phyloP scores from a whole-genome alignment of 2,888 invertebrate species.

The Melangyna quadrimaculata region DNA sequence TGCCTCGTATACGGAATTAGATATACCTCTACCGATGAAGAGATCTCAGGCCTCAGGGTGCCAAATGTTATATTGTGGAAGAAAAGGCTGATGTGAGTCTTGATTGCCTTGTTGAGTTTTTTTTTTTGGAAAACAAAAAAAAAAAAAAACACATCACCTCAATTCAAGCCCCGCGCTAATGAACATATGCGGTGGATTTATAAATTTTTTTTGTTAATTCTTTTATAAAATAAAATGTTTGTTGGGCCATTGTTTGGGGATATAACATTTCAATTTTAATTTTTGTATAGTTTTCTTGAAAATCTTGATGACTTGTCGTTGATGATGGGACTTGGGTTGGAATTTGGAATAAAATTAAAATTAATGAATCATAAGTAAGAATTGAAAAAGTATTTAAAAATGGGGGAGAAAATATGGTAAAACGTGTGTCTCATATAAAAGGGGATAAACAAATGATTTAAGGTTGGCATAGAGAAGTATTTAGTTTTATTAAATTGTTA shows the following conservation, averaged over 20 bases:
- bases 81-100: conserved; percentile 59
- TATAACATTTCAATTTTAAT: conserved; percentile 68
- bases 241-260: conserved; percentile 50
- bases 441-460: neutral
- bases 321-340: conserved; percentile 20
- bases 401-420: conserved; percentile 7
- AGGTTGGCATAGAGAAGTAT: neutral
- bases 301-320: conserved; percentile 36
- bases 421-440: neutral
- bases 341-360: conserved; percentile 37
- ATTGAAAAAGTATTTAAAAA: neutral
- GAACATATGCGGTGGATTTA: conserved; percentile 68
- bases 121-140: conserved; percentile 8
- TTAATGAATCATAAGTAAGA: conserved; percentile 40
- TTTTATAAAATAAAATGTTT: conserved; percentile 20
- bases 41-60: conserved; percentile 55
- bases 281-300: conserved; percentile 36
- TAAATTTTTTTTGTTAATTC: conserved; percentile 41
- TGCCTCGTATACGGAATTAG: conserved; percentile 34
- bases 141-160: conserved; percentile 20
- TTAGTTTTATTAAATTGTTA: neutral
- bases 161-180: conserved; percentile 47
- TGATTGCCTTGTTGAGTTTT: conserved; percentile 64
- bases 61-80: conserved; percentile 28
- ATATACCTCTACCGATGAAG: conserved; percentile 44